Conservation (phyloP, 2,888 invertebrate genomes). For the Adelphocoris suturalis region DNA sequence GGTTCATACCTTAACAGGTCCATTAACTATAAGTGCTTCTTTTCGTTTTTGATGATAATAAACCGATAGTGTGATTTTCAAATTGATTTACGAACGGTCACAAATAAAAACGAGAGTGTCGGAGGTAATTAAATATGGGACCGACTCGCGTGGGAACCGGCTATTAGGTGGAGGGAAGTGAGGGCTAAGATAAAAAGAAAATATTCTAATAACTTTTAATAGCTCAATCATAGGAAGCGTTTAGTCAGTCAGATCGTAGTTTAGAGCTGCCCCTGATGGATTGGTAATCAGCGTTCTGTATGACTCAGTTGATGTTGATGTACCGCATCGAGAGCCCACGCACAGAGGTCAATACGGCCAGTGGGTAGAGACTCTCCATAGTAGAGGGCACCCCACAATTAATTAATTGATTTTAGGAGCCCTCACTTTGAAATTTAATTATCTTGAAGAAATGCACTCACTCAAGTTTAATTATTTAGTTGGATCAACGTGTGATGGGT, state of each 20-base stretch:
- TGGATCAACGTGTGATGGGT: too few relatives aligned
- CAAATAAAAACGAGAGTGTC: constrained; percentile 12
- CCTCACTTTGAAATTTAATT: too few relatives aligned
- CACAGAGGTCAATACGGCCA: neutral
- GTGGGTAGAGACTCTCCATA: neutral
- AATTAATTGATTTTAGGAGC: too few relatives aligned
- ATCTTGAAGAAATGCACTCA: too few relatives aligned
- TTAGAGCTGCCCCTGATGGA: constrained; percentile 13
- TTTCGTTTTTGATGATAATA: neutral
- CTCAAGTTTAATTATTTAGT: too few relatives aligned
- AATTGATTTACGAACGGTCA: constrained; percentile 22
- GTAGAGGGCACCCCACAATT: too few relatives aligned
- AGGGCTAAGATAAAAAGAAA: constrained; percentile 43
- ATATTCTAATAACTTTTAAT: constrained; percentile 62
- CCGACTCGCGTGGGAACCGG: constrained; percentile 48
- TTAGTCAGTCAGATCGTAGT: constrained; percentile 56
- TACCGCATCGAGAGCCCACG: neutral
- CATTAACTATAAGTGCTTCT: too few relatives aligned
- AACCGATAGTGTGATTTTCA: neutral
- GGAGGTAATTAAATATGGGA: neutral
- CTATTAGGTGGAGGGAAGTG: neutral
- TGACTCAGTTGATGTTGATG: constrained; percentile 37
- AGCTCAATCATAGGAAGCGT: constrained; percentile 64
- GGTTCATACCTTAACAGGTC: too few relatives aligned
- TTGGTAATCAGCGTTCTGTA: constrained; percentile 37